A percentile compares a stretch with the other conserved stretches of the same genome.
These are phyloP conservation scores for Drosophila macrothrix DNA, from an alignment of 2,888 invertebrate genomes.

Conservation along the genomic window DNA sequence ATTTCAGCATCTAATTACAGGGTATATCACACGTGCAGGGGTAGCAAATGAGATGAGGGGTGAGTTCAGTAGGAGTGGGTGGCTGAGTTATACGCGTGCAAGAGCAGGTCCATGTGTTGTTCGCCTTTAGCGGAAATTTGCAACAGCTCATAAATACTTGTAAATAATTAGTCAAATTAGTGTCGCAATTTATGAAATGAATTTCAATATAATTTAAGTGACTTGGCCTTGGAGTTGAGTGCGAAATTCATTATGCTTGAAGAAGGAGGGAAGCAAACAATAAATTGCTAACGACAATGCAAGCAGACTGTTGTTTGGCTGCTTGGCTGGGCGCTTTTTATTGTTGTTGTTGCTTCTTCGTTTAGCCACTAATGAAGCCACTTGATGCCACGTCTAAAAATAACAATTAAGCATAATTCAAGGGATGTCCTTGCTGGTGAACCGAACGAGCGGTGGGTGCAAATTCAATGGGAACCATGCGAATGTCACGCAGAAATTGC, in stretches of 20 bases:
- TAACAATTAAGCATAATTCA: constrained; percentile 39
- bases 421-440: constrained; percentile 22
- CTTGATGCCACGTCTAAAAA: constrained; percentile 46
- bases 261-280: constrained; percentile 6
- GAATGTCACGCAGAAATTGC: constrained; percentile 46
- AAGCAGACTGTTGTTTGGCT: constrained; percentile 3
- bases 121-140: constrained; percentile 66
- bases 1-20: not conserved
- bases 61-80: constrained; percentile 23
- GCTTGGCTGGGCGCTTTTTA: not conserved
- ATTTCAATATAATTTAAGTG: constrained; percentile 58
- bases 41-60: not conserved
- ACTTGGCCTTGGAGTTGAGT: constrained; percentile 35
- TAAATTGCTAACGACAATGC: constrained; percentile 20
- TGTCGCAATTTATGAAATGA: constrained; percentile 73
- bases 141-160: constrained; percentile 61
- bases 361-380: constrained; percentile 46
- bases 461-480: constrained; percentile 45
- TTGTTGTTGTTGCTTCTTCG: not conserved
- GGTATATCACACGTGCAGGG: constrained; percentile 19
- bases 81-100: not conserved
- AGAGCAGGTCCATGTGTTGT: constrained; percentile 16
- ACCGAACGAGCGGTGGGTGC: constrained; percentile 16
- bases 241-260: constrained; percentile 6
- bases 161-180: constrained; percentile 76